Percentiles rank a stretch among this genome's conserved stretches.
Evolutionary conservation across 2,113 vertebrate species (phyloP).

Genomic region (Pipa parva): DNA sequence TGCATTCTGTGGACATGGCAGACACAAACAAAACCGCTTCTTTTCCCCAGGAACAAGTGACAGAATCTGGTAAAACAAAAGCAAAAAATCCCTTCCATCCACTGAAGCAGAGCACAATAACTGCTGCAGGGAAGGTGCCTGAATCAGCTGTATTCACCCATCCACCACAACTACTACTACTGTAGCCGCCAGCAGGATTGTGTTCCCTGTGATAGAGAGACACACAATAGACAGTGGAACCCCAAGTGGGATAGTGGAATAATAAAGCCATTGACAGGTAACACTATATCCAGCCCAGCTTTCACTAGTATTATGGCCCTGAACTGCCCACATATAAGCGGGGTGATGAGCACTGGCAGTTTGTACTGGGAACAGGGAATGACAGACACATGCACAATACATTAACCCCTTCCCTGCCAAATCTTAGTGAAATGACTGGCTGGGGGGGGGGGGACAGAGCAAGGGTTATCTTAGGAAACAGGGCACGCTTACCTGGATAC

Average conservation of each 20-base stretch:
- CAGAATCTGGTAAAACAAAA: too few species aligned
- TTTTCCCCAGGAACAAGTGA: too few species aligned
- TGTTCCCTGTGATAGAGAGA: neutral
- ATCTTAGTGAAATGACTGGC: too few species aligned
- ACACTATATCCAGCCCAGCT: neutral
- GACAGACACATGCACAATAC: neutral
- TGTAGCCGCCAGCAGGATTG: too few species aligned
- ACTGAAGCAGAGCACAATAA: neutral
- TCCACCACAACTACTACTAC: too few species aligned
- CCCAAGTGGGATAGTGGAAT: neutral
- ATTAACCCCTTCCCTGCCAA: neutral
- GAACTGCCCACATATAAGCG: neutral
- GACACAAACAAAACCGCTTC: too few species aligned
- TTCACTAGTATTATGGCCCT: too few species aligned
- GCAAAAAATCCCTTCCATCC: neutral
- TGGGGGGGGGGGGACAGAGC: neutral
- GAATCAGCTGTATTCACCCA: too few species aligned
- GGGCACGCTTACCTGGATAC: too few species aligned
- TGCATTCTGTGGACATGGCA: too few species aligned
- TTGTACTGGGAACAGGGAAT: neutral
- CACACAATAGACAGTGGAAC: neutral
- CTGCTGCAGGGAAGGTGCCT: too few species aligned
- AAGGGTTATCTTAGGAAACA: neutral
- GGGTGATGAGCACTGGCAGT: neutral
- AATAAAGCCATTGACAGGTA: neutral